Base-by-base conservation (phyloP, 2,888 invertebrate genomes). In the Onthophagus sagittarius region DNA sequence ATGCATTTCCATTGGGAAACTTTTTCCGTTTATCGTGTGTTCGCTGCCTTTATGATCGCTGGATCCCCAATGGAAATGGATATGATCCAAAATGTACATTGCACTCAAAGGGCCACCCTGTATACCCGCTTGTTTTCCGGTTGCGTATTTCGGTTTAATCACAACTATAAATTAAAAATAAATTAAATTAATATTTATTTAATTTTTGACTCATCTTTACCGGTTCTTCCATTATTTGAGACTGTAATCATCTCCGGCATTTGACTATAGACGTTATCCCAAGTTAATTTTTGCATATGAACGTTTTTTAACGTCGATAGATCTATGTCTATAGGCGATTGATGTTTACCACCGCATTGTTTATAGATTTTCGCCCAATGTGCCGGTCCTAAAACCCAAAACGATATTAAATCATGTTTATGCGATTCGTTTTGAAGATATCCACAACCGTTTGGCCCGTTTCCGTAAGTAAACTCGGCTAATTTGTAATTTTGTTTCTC, bases 51-150 rank as follows among this genome's bases (percentile, higher is more conserved):
- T 86, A 83, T 87, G 86, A 81, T 90, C 87, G 71, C 87, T 84
- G 0, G 84, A 79, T 1, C 91, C 91, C 92, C 92, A 92, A 79
- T 92, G 92, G 79, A 92, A 90, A 82, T 67, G 67, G 70, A 94
- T 85, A 83, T 91, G 90, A 0, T 90, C 89, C 70, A 92, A 86
- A 0, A 89, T 84, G 77, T 91, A 91, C 74, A 88, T 88, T 2
- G 87, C 88, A 2, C 83, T 73, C 67, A 92, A 86, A 0, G 90
- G 90, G 0, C 92, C 92, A 0, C 88, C 88, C 15, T 75, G 71
- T 63, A 78, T 76, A 65, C 74, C 69, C 5, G 77, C 74, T 13
- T 53, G 70, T 2, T 33, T 69, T 31, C 72, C 63, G 64, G 74
- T 70, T n/a, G 74, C 71, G 67, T 72, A 77, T 31, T 53, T 72